Percentiles rank a stretch among this genome's conserved stretches.
Evolutionary conservation across 2,888 invertebrate species (phyloP).

Genomic region (Sacculina carcini): DNA sequence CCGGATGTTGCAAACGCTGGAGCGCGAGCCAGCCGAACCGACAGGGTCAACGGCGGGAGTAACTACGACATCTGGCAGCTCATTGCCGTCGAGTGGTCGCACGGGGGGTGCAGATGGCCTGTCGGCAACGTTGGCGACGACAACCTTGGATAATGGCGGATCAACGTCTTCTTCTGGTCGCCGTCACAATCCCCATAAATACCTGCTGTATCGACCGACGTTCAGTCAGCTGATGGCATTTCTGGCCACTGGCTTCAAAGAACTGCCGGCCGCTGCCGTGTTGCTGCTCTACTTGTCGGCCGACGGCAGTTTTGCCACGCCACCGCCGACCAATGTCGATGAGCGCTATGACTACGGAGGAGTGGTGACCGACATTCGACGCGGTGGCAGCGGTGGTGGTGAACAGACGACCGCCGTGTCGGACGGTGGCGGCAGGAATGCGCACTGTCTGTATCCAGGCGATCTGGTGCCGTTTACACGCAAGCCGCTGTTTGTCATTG

Average conservation of each 20-base stretch:
- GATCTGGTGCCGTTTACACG: slow-evolving; percentile 78
- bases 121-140: too few species aligned
- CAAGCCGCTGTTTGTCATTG: slow-evolving; percentile 69
- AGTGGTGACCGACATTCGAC: slow-evolving; percentile 58
- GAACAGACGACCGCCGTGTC: background rate
- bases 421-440: slow-evolving; percentile 9
- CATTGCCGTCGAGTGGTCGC: too few species aligned
- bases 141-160: too few species aligned
- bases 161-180: too few species aligned
- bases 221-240: slow-evolving; percentile 79
- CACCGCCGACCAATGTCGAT: slow-evolving; percentile 67
- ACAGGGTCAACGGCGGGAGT: too few species aligned
- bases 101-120: too few species aligned
- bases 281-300: slow-evolving; percentile 78
- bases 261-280: slow-evolving; percentile 69
- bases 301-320: slow-evolving; percentile 55
- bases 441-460: slow-evolving; percentile 46
- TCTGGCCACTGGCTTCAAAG: slow-evolving; percentile 59
- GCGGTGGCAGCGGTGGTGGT: slow-evolving; percentile 31
- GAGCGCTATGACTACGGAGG: slow-evolving; percentile 77
- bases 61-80: too few species aligned
- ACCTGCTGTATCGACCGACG: slow-evolving; percentile 79
- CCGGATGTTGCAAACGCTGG: slow-evolving; percentile 78
- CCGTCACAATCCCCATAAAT: slow-evolving; percentile 88
- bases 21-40: slow-evolving; percentile 67